phyloP scores from a whole-genome alignment of 2,888 invertebrate species.

The Margaritifera margaritifera region DNA sequence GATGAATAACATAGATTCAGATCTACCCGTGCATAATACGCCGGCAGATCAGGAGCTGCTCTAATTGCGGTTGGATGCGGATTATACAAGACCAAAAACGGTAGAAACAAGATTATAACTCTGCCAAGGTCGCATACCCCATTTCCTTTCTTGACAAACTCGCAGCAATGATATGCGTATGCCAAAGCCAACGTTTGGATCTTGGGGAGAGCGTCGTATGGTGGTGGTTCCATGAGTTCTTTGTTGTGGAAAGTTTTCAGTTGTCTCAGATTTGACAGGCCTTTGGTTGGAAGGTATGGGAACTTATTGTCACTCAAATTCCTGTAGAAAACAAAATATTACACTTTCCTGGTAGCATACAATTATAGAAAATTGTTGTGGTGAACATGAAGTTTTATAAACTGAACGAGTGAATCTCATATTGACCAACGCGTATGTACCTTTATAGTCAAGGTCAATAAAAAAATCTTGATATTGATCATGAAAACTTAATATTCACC shows the following conservation, averaged over 20 bases:
- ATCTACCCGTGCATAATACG: too few species aligned
- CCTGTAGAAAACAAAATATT: conserved; percentile 74
- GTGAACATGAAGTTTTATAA: not conserved
- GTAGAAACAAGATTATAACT: too few species aligned
- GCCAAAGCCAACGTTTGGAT: conserved; percentile 89
- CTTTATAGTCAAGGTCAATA: too few species aligned
- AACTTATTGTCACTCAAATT: conserved; percentile 93
- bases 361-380: not conserved
- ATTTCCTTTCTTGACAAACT: conserved; percentile 70
- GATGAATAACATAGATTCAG: too few species aligned
- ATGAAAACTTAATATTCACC: too few species aligned
- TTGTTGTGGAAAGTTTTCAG: conserved; percentile 95
- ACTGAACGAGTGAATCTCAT: not conserved
- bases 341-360: not conserved
- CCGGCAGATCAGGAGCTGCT: too few species aligned
- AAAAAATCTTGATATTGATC: too few species aligned
- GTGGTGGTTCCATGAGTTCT: conserved; percentile 87
- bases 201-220: conserved; percentile 88
- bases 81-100: too few species aligned
- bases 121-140: conserved; percentile 18
- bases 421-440: too few species aligned
- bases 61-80: too few species aligned
- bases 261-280: conserved; percentile 85
- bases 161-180: conserved; percentile 97
- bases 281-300: conserved; percentile 85